These are phyloP conservation scores for Bedellia somnulentella DNA, from an alignment of 2,888 invertebrate genomes.

Conservation along the genomic window DNA sequence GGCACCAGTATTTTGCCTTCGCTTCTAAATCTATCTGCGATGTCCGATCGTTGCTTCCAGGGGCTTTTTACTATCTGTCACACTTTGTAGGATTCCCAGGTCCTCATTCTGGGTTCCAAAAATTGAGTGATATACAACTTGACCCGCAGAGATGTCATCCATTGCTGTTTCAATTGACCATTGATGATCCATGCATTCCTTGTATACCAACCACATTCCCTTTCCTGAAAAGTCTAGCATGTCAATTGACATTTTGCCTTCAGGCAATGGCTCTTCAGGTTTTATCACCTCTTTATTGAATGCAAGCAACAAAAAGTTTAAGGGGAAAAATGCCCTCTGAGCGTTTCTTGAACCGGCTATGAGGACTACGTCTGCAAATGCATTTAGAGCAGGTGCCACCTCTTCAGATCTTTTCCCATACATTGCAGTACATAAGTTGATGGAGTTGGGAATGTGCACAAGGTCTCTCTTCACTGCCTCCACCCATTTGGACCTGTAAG, in stretches of 20 bases:
- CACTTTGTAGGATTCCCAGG: slow-evolving; percentile 7
- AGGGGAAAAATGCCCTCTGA: slow-evolving; percentile 5
- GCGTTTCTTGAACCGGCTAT: slow-evolving; percentile 5
- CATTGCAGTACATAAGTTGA: slow-evolving; percentile 2
- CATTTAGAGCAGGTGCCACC: slow-evolving; percentile 5
- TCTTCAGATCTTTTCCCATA: slow-evolving; percentile 4
- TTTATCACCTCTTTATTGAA: no score
- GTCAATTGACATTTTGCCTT: not conserved
- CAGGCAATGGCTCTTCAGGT: slow-evolving; percentile 1
- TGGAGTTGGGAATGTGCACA: slow-evolving; percentile 3
- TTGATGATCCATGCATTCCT: not conserved
- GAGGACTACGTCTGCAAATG: slow-evolving; percentile 3
- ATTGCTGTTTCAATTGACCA: slow-evolving; percentile 7
- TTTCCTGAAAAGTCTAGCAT: slow-evolving; percentile 1
- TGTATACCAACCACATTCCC: slow-evolving; percentile 7
- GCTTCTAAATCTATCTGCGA: not conserved
- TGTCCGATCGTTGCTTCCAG: slow-evolving; percentile 6
- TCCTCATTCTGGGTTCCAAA: slow-evolving; percentile 10
- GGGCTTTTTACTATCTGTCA: slow-evolving; percentile 2
- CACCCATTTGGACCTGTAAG: slow-evolving; percentile 6
- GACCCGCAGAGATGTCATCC: slow-evolving; percentile 6
- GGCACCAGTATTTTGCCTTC: not conserved
- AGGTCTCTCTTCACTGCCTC: slow-evolving; percentile 6
- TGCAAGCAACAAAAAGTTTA: slow-evolving; percentile 1
- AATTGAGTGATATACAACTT: slow-evolving; percentile 10